Percentiles rank a stretch among this genome's conserved stretches.
Conservation (phyloP, 1,140 invertebrate species). For the Rhagoletis pomonella region DNA sequence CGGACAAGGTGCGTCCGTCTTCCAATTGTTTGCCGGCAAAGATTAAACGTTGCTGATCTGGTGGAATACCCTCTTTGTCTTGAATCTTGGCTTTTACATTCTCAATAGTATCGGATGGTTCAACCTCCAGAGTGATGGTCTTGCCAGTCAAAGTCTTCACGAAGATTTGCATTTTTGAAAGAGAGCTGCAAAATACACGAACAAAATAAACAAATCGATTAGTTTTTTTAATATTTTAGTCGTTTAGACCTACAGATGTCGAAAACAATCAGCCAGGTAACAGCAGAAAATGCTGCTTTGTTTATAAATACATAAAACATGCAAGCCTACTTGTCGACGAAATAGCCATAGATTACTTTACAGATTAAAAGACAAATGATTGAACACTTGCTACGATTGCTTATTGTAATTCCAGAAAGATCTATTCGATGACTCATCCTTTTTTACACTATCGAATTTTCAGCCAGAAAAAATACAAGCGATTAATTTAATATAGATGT, state of each 20-base stretch:
- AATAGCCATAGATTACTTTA: too few species aligned
- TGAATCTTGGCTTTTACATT: conserved; percentile 95
- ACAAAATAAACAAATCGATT: neutral
- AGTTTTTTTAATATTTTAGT: too few species aligned
- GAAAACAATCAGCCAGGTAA: too few species aligned
- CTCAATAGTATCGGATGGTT: conserved; percentile 91
- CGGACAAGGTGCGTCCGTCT: conserved; percentile 90
- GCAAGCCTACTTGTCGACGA: too few species aligned
- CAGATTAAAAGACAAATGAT: too few species aligned
- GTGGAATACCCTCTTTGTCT: conserved; percentile 90
- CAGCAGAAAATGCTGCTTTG: too few species aligned
- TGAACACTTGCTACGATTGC: too few species aligned
- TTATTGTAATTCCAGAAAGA: neutral
- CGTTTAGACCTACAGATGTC: too few species aligned
- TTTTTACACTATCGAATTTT: too few species aligned
- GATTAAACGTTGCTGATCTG: conserved; percentile 89
- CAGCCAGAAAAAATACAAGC: too few species aligned
- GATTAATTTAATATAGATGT: too few species aligned
- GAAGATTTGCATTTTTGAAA: conserved; percentile 88
- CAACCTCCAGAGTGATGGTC: conserved; percentile 93
- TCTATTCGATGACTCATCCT: neutral
- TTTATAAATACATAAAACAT: too few species aligned
- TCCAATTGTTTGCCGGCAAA: conserved; percentile 94
- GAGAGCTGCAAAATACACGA: neutral
- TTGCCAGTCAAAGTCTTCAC: conserved; percentile 94